A percentile compares a stretch with the other conserved stretches of the same genome.
phyloP scores from a whole-genome alignment of 2,113 vertebrate species.

The Aptenodytes forsteri region DNA sequence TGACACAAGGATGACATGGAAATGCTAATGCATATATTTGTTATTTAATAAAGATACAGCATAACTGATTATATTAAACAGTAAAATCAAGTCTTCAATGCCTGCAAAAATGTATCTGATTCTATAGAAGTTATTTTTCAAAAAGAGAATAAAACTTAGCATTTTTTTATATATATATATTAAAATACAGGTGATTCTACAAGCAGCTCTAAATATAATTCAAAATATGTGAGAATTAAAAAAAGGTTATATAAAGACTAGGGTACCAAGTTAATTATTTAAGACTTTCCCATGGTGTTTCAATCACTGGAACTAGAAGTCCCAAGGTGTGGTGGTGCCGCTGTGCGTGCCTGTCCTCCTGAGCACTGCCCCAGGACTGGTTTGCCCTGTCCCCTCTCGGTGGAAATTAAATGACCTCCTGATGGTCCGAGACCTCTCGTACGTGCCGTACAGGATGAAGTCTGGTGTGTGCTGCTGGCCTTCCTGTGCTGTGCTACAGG shows the following conservation, averaged over 20 bases:
- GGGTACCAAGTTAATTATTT: too few species aligned
- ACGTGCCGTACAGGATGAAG: fast-evolving
- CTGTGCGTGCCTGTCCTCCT: too few species aligned
- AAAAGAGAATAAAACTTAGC: neutral
- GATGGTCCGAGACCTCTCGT: neutral
- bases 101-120: neutral
- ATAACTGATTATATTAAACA: neutral
- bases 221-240: neutral
- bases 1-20: neutral
- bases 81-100: neutral
- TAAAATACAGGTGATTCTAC: neutral
- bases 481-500: neutral
- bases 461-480: too few species aligned
- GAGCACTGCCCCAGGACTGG: neutral
- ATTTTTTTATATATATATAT: neutral
- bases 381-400: neutral
- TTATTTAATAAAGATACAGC: neutral
- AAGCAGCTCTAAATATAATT: neutral
- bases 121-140: neutral
- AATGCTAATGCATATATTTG: too few species aligned
- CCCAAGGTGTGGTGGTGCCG: neutral
- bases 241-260: fast-evolving
- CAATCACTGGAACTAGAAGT: neutral
- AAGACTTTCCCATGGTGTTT: neutral
- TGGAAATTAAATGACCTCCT: neutral